phyloP scores from a whole-genome alignment of 2,888 invertebrate genomes.

The Noctua fimbriata region DNA sequence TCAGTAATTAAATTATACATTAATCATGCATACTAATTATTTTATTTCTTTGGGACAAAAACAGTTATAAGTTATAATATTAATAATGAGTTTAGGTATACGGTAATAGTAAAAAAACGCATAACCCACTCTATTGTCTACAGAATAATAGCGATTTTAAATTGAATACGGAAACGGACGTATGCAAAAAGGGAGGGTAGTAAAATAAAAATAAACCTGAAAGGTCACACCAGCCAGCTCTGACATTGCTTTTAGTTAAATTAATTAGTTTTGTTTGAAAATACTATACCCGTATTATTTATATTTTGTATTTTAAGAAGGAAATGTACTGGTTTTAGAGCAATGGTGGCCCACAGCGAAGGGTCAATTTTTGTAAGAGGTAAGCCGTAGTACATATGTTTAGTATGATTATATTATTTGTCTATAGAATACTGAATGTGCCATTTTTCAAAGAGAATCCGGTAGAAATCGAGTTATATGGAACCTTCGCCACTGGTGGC shows the following conservation, averaged over 20 bases:
- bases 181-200: neutral
- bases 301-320: neutral
- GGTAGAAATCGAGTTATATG: too few species aligned
- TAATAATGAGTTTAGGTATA: neutral
- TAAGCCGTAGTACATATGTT: too few species aligned
- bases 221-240: neutral
- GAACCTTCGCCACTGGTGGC: too few species aligned
- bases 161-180: too few species aligned
- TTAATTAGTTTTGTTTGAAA: neutral
- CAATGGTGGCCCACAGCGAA: too few species aligned
- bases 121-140: neutral
- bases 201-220: neutral
- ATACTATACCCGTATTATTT: too few species aligned
- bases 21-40: neutral
- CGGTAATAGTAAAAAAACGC: neutral
- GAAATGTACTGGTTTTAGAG: neutral
- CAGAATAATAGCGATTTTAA: neutral
- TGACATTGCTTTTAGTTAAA: neutral
- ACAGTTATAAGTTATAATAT: too few species aligned
- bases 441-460: too few species aligned
- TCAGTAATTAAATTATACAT: neutral
- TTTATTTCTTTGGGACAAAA: neutral
- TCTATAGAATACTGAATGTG: too few species aligned
- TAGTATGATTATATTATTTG: too few species aligned
- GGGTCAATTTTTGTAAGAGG: too few species aligned